Evolutionary conservation across 2,797 vertebrate genomes (phyloP), one percentile per base, ranked within the genome.

Genomic region (Hoplostethus atlanticus): DNA sequence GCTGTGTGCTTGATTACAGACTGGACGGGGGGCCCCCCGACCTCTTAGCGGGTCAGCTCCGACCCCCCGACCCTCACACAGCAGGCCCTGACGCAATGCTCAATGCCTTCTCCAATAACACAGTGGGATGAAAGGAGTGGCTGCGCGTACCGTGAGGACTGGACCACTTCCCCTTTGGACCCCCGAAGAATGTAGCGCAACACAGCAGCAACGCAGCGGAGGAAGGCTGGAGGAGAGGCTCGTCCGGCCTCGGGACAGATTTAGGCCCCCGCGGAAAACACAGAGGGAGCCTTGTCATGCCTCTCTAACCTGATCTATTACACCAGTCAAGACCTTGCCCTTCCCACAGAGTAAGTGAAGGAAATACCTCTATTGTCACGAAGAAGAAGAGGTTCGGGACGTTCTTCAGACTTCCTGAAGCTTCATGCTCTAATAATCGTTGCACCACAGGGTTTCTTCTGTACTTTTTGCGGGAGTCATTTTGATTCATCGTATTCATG

Each of bases 1-100:
- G 73, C 86, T 90, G 90, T 88, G 93, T 90, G 90, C 76, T 90
- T 93, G 91, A 94, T 94, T 95, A 93, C 88, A 89, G 92, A 83
- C 83, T 77, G 79, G 90, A 89, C 65, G 67, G 85, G 86, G 83
- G 90, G 21, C 21, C 81, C 80, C 34, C 44, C 58, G 87, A 92
- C 94, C 91, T 85, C 93, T 89, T 90, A 90, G 93, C 87, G 71
- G 90, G 91, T 89, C 85, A 77, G 82, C 79, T 64, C 48, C 77
- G 90, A 94, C 92, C 94, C 81, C 65, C 87, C 21, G 92, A 91
- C 90, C 81, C 79, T 2, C 30, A 58, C 93, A 76, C 91, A 90
- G 86, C 89, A 70, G 89, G 90, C 72, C 69, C 68, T 71, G 86
- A 89, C 80, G 73, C 91, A 84, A 72, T 61, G 78, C 87, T 91